phyloP scores from a whole-genome alignment of 2,797 vertebrate genomes.

The Odontamblyopus rebecca region DNA sequence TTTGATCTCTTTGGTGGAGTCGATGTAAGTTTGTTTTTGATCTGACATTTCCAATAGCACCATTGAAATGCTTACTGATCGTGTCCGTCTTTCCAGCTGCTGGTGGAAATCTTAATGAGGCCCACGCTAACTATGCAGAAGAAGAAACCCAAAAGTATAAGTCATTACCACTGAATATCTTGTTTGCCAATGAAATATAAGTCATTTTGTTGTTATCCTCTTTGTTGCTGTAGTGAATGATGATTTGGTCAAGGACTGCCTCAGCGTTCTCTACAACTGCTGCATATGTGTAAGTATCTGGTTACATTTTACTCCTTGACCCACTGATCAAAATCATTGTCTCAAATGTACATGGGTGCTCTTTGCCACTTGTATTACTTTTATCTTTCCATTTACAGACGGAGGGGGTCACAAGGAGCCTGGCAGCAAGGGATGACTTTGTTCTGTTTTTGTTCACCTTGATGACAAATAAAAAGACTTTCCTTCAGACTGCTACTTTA shows the following conservation, averaged over 20 bases:
- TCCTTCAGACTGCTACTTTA: conserved; percentile 94
- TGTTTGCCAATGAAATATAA: background rate
- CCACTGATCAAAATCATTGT: background rate
- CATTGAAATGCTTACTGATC: background rate
- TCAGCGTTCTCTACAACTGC: conserved; percentile 98
- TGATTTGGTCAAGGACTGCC: conserved; percentile 96
- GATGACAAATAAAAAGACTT: conserved; percentile 99
- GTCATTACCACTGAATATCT: background rate
- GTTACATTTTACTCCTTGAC: background rate
- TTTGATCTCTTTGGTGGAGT: conserved; percentile 98
- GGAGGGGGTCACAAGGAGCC: conserved; percentile 91
- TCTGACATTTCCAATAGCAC: background rate
- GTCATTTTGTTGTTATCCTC: background rate
- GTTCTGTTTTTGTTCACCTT: conserved; percentile 96
- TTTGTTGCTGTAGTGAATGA: conserved; percentile 86
- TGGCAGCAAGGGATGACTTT: conserved; percentile 95
- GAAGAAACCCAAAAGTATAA: conserved; percentile 94
- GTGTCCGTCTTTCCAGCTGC: conserved; percentile 77
- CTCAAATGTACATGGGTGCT: background rate
- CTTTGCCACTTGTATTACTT: background rate
- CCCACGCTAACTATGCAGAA: conserved; percentile 94
- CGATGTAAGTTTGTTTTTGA: conserved; percentile 83
- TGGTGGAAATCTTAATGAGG: conserved; percentile 97
- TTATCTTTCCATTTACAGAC: conserved; percentile 68
- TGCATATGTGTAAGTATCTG: conserved; percentile 94